phyloP scores from a whole-genome alignment of 1,140 invertebrate species.

The Rhopalosiphum padi region DNA sequence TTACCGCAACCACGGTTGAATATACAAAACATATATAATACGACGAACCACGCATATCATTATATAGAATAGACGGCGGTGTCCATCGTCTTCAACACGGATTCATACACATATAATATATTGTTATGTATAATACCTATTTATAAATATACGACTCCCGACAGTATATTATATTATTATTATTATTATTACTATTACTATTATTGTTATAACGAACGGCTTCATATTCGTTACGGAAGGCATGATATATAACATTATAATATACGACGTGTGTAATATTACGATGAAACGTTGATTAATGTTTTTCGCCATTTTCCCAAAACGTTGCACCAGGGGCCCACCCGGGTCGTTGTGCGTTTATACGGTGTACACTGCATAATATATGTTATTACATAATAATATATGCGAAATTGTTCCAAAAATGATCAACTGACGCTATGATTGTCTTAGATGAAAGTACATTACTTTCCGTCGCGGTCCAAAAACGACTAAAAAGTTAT shows the following conservation, averaged over 20 bases:
- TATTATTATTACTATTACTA: neutral
- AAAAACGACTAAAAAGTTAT: neutral
- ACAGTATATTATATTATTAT: conserved; percentile 12
- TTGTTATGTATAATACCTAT: neutral
- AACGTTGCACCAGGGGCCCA: neutral
- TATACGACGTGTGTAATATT: neutral
- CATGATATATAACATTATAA: neutral
- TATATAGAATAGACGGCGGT: neutral
- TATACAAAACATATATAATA: too few relatives aligned
- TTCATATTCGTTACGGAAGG: neutral
- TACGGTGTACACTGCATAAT: neutral
- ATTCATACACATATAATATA: neutral
- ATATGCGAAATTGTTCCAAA: neutral
- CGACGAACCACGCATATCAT: neutral
- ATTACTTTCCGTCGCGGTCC: neutral
- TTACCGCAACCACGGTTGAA: neutral
- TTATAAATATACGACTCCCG: neutral
- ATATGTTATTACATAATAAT: neutral
- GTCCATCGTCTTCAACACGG: neutral
- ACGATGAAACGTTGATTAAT: conserved; percentile 10
- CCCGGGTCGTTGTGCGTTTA: neutral
- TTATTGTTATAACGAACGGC: conserved; percentile 9
- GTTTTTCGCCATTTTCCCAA: neutral
- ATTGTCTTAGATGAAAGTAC: neutral
- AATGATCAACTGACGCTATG: neutral